These are phyloP conservation scores for Epistrophe eligans DNA, from an alignment of 2,888 invertebrate species.

Conservation along the genomic window DNA sequence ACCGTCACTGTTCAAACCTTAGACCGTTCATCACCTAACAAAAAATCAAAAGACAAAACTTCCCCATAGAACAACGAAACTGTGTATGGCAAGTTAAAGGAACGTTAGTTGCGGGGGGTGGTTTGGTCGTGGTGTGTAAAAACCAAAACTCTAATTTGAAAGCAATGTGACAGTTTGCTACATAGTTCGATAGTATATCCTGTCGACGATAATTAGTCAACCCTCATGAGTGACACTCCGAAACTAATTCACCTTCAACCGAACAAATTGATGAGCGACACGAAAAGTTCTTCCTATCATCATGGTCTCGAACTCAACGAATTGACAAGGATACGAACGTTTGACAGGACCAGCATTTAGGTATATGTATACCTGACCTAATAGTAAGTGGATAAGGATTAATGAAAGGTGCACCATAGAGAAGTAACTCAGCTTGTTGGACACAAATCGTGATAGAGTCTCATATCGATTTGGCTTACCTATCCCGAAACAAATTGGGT, in stretches of 20 bases:
- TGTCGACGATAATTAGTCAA: slow-evolving; percentile 70
- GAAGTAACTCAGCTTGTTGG: slow-evolving; percentile 46
- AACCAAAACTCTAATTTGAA: slow-evolving; percentile 55
- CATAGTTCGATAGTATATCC: slow-evolving; percentile 47
- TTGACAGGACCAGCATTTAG: slow-evolving; percentile 22
- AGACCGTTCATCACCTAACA: slow-evolving; percentile 1
- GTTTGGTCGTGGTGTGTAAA: slow-evolving; percentile 17
- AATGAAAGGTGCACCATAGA: slow-evolving; percentile 67
- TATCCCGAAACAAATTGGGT: slow-evolving; percentile 35
- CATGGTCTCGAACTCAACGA: slow-evolving; percentile 6
- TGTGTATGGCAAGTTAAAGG: not conserved
- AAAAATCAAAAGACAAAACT: slow-evolving; percentile 27
- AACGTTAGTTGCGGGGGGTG: not conserved
- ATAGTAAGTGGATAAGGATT: slow-evolving; percentile 55
- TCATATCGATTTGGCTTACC: slow-evolving; percentile 53
- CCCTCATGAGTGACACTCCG: slow-evolving; percentile 50
- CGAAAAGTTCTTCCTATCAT: slow-evolving; percentile 54
- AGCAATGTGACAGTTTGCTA: slow-evolving; percentile 54
- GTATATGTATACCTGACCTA: not conserved
- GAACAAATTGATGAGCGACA: slow-evolving; percentile 70
- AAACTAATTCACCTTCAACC: slow-evolving; percentile 63
- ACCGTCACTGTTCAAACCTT: no score
- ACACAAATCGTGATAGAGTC: slow-evolving; percentile 60
- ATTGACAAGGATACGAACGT: slow-evolving; percentile 59
- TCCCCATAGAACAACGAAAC: not conserved